Percentiles rank a stretch among this genome's conserved stretches.
Conservation (phyloP, 1,140 invertebrate genomes). For the Drosophila fuyamai region DNA sequence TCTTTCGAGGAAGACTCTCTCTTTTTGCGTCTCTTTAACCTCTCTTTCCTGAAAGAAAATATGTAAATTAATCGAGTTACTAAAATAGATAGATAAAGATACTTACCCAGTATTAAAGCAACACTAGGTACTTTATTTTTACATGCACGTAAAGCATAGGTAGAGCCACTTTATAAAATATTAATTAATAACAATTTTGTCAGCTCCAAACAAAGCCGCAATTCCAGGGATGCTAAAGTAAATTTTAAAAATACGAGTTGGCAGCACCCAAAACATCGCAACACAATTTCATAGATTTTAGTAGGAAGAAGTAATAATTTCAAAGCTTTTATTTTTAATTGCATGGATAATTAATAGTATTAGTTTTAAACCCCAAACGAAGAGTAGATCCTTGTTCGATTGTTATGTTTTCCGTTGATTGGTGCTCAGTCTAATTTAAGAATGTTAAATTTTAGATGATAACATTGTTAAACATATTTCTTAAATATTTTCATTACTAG, state of each 20-base stretch:
- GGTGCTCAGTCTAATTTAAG: too few relatives aligned
- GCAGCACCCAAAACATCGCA: constrained; percentile 1
- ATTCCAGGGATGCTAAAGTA: background rate
- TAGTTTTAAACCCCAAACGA: too few relatives aligned
- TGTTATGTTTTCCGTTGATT: too few relatives aligned
- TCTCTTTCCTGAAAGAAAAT: constrained; percentile 14
- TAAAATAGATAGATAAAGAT: background rate
- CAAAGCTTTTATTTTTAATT: too few relatives aligned
- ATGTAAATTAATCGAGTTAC: background rate
- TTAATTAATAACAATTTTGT: background rate
- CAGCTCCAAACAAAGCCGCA: constrained; percentile 31
- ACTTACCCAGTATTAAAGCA: background rate
- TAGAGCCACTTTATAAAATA: too few relatives aligned
- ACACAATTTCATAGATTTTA: background rate
- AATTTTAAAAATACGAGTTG: background rate
- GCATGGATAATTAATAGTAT: too few relatives aligned
- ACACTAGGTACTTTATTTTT: background rate
- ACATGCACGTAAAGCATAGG: background rate
- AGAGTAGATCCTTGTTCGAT: too few relatives aligned
- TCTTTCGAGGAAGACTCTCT: background rate
- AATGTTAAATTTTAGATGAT: too few relatives aligned
- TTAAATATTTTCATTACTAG: too few relatives aligned
- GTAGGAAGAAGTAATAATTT: background rate
- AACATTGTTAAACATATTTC: too few relatives aligned
- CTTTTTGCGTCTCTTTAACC: constrained; percentile 2